Percentiles rank a stretch among this genome's conserved stretches.
Evolutionary conservation across 2,113 vertebrate species (phyloP).

Genomic region (Lepidothrix coronata): DNA sequence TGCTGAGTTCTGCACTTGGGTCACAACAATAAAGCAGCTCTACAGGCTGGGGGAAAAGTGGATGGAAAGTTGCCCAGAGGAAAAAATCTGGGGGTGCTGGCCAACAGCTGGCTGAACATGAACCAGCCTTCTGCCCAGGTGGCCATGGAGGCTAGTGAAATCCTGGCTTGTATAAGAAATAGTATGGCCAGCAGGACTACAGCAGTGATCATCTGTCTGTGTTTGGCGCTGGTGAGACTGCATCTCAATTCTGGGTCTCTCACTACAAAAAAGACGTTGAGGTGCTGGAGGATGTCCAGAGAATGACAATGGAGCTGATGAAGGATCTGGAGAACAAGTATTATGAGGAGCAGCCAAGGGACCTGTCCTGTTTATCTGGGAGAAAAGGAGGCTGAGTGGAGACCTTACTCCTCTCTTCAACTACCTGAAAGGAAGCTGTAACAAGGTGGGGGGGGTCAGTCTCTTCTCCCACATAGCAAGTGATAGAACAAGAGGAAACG

Average conservation of each 20-base stretch:
- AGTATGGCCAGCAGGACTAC: not conserved
- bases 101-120: not conserved
- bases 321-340: not conserved
- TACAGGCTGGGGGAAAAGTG: not conserved
- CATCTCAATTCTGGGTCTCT: not conserved
- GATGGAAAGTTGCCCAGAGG: not conserved
- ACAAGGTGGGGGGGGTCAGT: not conserved
- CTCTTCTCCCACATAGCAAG: not conserved
- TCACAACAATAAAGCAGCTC: not conserved
- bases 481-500: not conserved
- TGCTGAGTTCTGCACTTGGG: not conserved
- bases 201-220: not conserved
- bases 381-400: not conserved
- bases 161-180: not conserved
- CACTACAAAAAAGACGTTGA: not conserved
- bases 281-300: not conserved
- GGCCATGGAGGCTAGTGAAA: not conserved
- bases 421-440: not conserved
- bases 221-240: not conserved
- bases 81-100: not conserved
- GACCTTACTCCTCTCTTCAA: not conserved
- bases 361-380: not conserved
- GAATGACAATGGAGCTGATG: not conserved
- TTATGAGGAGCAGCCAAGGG: not conserved
- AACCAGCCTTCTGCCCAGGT: not conserved